Conservation (phyloP, 2,113 vertebrate genomes). For the Pseudorhombus dupliciocellatus region DNA sequence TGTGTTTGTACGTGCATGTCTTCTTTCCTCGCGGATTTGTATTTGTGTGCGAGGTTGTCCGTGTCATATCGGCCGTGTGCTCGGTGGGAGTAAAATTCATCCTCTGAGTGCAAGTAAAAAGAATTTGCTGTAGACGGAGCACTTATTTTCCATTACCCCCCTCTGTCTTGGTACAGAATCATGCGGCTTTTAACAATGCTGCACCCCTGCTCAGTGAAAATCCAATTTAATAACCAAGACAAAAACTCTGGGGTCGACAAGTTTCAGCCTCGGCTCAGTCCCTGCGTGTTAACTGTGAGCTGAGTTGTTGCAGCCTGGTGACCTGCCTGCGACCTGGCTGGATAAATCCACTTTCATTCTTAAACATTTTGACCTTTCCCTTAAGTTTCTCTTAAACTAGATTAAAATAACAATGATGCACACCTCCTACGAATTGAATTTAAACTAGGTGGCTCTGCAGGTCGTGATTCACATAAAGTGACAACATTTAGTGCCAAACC, state of each 20-base stretch:
- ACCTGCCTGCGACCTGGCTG: neutral
- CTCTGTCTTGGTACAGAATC: constrained; percentile 20
- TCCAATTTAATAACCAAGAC: constrained; percentile 2
- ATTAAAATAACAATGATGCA: neutral
- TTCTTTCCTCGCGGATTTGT: neutral
- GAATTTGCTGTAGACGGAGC: constrained; percentile 11
- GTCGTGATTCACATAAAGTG: neutral
- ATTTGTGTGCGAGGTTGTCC: neutral
- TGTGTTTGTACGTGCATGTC: neutral
- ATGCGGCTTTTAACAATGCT: constrained; percentile 38
- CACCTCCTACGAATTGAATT: neutral
- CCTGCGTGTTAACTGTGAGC: neutral
- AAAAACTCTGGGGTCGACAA: constrained; percentile 14
- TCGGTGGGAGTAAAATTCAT: constrained; percentile 12
- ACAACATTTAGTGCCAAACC: neutral
- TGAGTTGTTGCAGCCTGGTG: neutral
- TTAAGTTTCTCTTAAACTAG: neutral
- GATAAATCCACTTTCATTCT: neutral
- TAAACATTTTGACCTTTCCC: neutral
- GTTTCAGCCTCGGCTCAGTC: constrained; percentile 8
- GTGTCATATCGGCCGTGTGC: neutral
- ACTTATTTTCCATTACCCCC: constrained; percentile 40
- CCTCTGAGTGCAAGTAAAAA: constrained; percentile 41
- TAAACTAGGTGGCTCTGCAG: neutral
- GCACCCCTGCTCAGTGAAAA: constrained; percentile 10